Percentiles rank a stretch among this genome's conserved stretches.
Evolutionary conservation across 2,113 vertebrate genomes (phyloP).

Genomic region (Ciconia stormi): DNA sequence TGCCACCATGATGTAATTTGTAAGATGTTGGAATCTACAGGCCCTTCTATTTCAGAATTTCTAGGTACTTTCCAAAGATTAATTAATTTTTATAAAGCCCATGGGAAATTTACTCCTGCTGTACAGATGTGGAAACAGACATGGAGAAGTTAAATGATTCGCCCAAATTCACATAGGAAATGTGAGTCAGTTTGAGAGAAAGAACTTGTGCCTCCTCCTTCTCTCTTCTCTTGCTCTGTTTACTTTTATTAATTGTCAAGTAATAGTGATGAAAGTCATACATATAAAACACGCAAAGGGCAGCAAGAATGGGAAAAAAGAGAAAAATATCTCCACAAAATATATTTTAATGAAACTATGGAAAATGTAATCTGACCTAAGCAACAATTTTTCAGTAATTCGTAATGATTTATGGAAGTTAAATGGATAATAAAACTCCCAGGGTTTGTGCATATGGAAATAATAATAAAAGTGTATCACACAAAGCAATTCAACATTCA

Average conservation of each 20-base stretch:
- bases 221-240: not conserved
- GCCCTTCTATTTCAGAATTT: not conserved
- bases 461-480: constrained; percentile 10
- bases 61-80: not conserved
- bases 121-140: constrained; percentile 20
- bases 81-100: constrained; percentile 22
- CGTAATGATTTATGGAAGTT: not conserved
- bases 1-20: not conserved
- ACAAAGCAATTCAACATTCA: not conserved
- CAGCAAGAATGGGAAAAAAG: not conserved
- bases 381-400: constrained; percentile 2
- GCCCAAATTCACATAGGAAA: not conserved
- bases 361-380: not conserved
- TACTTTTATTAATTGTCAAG: not conserved
- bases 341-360: not conserved
- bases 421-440: constrained; percentile 17
- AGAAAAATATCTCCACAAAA: not conserved
- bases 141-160: not conserved
- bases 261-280: not conserved
- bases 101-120: not conserved
- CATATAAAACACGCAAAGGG: not conserved
- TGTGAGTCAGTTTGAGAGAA: not conserved
- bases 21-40: not conserved
- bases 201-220: not conserved
- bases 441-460: constrained; percentile 23